Conservation (phyloP, 2,888 invertebrate species). For the Yponomeuta sedellus region DNA sequence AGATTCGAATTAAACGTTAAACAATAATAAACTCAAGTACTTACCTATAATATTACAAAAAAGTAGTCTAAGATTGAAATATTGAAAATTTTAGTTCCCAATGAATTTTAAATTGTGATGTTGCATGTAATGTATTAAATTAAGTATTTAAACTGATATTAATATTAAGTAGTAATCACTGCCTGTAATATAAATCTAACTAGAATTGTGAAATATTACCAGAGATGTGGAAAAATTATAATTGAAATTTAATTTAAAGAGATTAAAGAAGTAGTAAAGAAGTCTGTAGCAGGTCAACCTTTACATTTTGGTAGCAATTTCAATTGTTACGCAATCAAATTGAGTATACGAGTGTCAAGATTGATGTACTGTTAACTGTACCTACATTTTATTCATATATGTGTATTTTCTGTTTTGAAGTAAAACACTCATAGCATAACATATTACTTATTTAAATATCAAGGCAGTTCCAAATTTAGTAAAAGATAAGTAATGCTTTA, state of each 20-base stretch:
- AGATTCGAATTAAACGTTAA: neutral
- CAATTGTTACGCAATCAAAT: too few relatives aligned
- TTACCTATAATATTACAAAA: neutral
- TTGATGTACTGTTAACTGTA: too few relatives aligned
- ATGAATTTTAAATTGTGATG: neutral
- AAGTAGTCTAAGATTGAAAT: neutral
- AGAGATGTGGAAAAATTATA: neutral
- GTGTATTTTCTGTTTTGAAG: too few relatives aligned
- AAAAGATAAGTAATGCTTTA: too few relatives aligned
- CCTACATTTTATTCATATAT: too few relatives aligned
- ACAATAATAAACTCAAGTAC: neutral
- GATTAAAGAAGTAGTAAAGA: neutral
- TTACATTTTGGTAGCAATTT: too few relatives aligned
- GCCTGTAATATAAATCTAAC: neutral
- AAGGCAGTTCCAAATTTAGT: too few relatives aligned
- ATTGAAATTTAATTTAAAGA: too few relatives aligned
- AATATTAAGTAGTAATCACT: neutral
- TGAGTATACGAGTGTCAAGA: too few relatives aligned
- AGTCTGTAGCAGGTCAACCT: too few relatives aligned
- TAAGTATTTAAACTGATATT: neutral
- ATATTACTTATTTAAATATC: neutral
- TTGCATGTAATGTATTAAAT: constrained; percentile 1
- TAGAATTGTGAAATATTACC: neutral
- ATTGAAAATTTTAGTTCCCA: neutral
- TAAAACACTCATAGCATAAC: neutral